These are phyloP conservation scores for Mormyrops boulengeri DNA, from an alignment of 2,797 vertebrate genomes.

Conservation along the genomic window DNA sequence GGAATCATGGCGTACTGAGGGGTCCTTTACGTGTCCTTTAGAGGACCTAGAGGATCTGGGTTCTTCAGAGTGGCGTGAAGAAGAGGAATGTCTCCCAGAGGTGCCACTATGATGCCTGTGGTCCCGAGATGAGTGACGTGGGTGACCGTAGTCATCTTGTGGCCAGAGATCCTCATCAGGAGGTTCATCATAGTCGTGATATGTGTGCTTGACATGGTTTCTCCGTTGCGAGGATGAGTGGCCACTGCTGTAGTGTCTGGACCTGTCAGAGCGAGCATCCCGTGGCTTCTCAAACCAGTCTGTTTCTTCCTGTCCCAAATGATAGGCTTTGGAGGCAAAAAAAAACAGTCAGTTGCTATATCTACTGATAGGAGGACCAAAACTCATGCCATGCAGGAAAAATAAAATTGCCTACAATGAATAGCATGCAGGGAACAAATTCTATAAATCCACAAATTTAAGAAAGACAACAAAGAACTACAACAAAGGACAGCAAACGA, in stretches of 20 bases:
- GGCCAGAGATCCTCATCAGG: constrained; percentile 83
- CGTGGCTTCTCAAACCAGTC: constrained; percentile 99
- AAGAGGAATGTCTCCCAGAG: constrained; percentile 75
- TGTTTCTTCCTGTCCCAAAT: constrained; percentile 99
- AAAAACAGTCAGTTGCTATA: constrained; percentile 65
- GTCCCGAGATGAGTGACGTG: constrained; percentile 76
- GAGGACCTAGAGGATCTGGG: constrained; percentile 72
- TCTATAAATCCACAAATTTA: constrained; percentile 35
- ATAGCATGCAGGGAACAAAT: constrained; percentile 52
- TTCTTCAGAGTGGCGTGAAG: constrained; percentile 81
- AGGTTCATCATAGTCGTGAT: constrained; percentile 92
- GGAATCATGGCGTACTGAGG: constrained; percentile 68
- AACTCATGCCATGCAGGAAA: constrained; percentile 76
- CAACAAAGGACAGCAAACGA: constrained; percentile 23
- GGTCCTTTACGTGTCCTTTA: constrained; percentile 80
- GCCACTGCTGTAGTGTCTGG: constrained; percentile 81
- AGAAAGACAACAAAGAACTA: constrained; percentile 25
- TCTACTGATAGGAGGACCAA: constrained; percentile 40
- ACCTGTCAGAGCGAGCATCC: constrained; percentile 84
- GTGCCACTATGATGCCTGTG: constrained; percentile 83
- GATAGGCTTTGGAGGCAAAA: constrained; percentile 95
- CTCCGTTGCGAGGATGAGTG: constrained; percentile 86
- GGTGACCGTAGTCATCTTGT: constrained; percentile 80
- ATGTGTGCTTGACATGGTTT: constrained; percentile 80
- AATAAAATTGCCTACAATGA: constrained; percentile 48